Percentiles rank a stretch among this genome's conserved stretches.
Conservation (phyloP, 2,888 invertebrate genomes). For the Callyntrura sp. region DNA sequence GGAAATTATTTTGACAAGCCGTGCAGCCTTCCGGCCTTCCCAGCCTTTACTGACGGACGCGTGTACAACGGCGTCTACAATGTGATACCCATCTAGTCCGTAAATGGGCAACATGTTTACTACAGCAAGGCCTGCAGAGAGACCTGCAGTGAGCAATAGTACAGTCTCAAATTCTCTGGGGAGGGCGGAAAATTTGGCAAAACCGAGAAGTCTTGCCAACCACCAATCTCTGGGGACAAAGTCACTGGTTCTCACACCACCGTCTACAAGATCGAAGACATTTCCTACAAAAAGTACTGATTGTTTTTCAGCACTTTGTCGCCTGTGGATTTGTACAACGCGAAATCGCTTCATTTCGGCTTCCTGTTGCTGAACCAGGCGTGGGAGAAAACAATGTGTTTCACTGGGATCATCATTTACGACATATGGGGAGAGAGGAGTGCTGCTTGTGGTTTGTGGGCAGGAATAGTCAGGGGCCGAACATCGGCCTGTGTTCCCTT, state of each 20-base stretch:
- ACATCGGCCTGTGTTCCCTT: slow-evolving; percentile 58
- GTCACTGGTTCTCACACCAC: slow-evolving; percentile 80
- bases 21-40: slow-evolving; percentile 80
- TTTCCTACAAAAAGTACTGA: slow-evolving; percentile 83
- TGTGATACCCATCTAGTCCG: slow-evolving; percentile 83
- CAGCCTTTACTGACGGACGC: slow-evolving; percentile 79
- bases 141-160: slow-evolving; percentile 82
- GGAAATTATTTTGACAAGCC: slow-evolving; percentile 82
- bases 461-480: slow-evolving; percentile 50
- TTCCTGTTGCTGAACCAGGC: slow-evolving; percentile 75
- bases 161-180: slow-evolving; percentile 83
- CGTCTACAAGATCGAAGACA: slow-evolving; percentile 82
- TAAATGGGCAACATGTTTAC: slow-evolving; percentile 84
- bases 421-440: slow-evolving; percentile 14
- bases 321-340: slow-evolving; percentile 82
- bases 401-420: slow-evolving; percentile 43
- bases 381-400: slow-evolving; percentile 80
- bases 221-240: slow-evolving; percentile 83
- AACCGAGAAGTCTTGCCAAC: slow-evolving; percentile 81
- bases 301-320: slow-evolving; percentile 78
- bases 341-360: slow-evolving; percentile 80
- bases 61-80: slow-evolving; percentile 80
- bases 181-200: slow-evolving; percentile 78
- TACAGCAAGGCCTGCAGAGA: slow-evolving; percentile 83
- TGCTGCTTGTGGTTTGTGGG: slow-evolving; percentile 2